phyloP scores from a whole-genome alignment of 2,113 vertebrate genomes.

The Rhizomys pruinosus region DNA sequence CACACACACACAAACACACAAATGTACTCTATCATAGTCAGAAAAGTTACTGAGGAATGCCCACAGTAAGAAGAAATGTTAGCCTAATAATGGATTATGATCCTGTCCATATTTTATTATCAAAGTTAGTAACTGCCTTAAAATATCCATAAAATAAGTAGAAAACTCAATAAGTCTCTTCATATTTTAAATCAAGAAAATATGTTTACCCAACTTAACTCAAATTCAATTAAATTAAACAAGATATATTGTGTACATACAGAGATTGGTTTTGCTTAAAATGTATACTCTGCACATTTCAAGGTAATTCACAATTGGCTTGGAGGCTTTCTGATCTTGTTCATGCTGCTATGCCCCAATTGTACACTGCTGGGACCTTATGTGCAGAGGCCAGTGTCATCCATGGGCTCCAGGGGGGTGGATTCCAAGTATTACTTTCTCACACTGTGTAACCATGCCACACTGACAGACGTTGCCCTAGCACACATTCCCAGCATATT shows the following conservation, averaged over 20 bases:
- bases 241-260: neutral
- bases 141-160: conserved; percentile 40
- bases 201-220: conserved; percentile 15
- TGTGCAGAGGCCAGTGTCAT: neutral
- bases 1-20: too few relatives aligned
- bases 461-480: neutral
- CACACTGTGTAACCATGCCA: neutral
- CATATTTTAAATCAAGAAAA: conserved; percentile 44
- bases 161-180: conserved; percentile 50
- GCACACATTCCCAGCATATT: too few relatives aligned
- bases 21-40: neutral
- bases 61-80: neutral
- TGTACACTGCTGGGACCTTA: neutral
- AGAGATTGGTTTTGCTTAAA: conserved; percentile 49
- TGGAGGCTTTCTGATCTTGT: neutral
- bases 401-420: neutral
- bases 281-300: neutral
- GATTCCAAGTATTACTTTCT: neutral
- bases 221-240: conserved; percentile 60
- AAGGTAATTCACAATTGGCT: neutral
- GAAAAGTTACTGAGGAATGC: conserved; percentile 33
- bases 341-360: neutral
- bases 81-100: conserved; percentile 14
- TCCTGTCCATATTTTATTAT: conserved; percentile 35
- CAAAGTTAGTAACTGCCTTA: conserved; percentile 50